Base-by-base conservation (phyloP, 2,888 invertebrate genomes). In the Phragmatobia fuliginosa region DNA sequence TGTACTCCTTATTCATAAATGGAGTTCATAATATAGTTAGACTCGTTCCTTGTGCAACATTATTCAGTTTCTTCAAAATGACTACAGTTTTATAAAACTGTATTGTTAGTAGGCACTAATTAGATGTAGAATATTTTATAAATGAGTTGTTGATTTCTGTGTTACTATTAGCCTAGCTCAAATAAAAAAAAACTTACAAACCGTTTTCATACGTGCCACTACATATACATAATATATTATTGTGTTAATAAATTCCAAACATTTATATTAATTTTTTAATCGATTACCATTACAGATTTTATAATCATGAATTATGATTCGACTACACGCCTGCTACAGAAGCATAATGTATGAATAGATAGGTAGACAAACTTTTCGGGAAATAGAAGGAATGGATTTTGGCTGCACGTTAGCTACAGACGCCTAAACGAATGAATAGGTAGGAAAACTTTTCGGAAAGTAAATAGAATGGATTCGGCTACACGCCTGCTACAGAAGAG, bases 1-100 rank as follows among this genome's bases (percentile, higher is more conserved):
- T 58, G 5, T 58, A 60, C 36, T 36, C 60, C 21, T n/a, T 60
- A 59, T 33, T 33, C 14, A 60, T 56, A 56, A 56, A 56, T 56
- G 14, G 56, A 56, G 14, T 25, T 52, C 25, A 52, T 14, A 16
- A 28, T 11, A 56, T 28, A 28, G 28, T 45, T 45, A 56, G 14
- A 56, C 11, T 28, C 6, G 28, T 28, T 25, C 28, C 16, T 56
- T 14, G 14, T 56, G 14, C 14, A 25, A 28, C 14, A 25, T 56
- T 56, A 10, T 28, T 56, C 14, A 56, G 14, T 38, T 25, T 14
- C 28, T 28, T 10, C 52, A 14, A 28, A 56, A 56, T 25, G 28
- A 56, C 7, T 28, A 25, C 25, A 3, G n/a, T 52, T 52, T n/a
- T 41, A n/a, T 41, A 16, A 18, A 41, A 41, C 18, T 21, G 18